Conservation (phyloP, 2,113 vertebrate species). For the Cyphomyrus plagiostoma region DNA sequence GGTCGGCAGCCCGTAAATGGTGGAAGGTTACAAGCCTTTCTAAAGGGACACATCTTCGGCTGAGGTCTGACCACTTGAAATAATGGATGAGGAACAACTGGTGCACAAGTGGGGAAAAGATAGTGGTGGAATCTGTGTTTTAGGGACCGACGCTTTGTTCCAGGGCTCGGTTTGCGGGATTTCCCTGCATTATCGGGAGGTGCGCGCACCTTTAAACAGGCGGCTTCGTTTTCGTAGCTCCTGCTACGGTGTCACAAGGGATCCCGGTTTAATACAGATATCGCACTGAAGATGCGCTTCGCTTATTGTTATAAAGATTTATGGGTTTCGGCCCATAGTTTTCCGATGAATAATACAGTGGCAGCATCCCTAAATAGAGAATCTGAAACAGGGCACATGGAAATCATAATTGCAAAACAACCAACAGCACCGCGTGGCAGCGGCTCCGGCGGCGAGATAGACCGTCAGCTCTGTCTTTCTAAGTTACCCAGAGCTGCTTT, state of each 20-base stretch:
- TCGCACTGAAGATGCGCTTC: background rate
- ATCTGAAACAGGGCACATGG: background rate
- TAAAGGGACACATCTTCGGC: background rate
- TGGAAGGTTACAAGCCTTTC: background rate
- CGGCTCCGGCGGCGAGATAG: background rate
- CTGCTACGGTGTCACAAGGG: background rate
- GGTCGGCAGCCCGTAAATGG: background rate
- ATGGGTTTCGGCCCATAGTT: background rate
- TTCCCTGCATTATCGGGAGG: background rate
- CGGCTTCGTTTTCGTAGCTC: background rate
- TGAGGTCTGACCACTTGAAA: background rate
- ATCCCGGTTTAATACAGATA: background rate
- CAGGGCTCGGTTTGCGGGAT: background rate
- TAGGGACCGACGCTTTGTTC: background rate
- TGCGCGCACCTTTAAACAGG: background rate
- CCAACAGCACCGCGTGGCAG: background rate
- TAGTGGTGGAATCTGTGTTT: background rate
- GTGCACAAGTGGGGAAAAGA: background rate
- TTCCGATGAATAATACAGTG: background rate
- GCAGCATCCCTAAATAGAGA: background rate
- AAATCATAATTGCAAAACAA: background rate
- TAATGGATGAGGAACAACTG: conserved; percentile 7
- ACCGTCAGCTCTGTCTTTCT: background rate
- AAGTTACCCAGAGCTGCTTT: background rate
- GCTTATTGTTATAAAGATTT: background rate